phyloP scores from a whole-genome alignment of 2,888 invertebrate species.

The Amphipoea oculea region DNA sequence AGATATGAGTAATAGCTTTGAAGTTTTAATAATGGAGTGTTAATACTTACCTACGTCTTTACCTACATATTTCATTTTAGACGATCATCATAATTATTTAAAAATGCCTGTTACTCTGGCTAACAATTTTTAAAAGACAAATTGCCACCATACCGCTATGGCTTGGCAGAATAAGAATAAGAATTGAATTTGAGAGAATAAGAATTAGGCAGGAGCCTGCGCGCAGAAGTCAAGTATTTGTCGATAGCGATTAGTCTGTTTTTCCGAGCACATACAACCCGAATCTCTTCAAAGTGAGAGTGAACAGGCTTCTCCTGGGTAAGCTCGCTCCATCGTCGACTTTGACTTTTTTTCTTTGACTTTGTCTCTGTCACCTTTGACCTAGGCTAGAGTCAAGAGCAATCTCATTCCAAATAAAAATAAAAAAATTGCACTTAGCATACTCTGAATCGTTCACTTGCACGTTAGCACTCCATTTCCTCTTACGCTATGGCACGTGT shows the following conservation, averaged over 20 bases:
- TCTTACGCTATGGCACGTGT: conserved; percentile 4
- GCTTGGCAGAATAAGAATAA: not conserved
- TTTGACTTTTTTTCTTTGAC: too few species aligned
- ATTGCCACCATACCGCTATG: not conserved
- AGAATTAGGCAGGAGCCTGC: not conserved
- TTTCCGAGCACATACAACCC: too few species aligned
- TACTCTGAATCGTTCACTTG: not conserved
- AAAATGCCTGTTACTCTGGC: not conserved
- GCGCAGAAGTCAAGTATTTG: too few species aligned
- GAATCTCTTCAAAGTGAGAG: too few species aligned
- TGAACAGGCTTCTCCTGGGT: too few species aligned
- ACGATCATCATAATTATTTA: not conserved
- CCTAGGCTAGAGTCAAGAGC: too few species aligned
- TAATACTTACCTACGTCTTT: not conserved
- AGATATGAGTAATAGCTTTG: conserved; percentile 45
- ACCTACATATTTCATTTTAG: not conserved
- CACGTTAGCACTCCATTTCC: conserved; percentile 20
- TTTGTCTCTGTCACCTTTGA: too few species aligned
- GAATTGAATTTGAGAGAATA: too few species aligned
- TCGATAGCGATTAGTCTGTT: not conserved
- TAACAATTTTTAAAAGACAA: not conserved
- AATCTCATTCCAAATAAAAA: too few species aligned
- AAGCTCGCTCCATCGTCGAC: too few species aligned
- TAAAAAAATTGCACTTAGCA: not conserved
- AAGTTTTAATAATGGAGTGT: conserved; percentile 41